phyloP scores from a whole-genome alignment of 2,888 invertebrate genomes.

The Suillia variegata region DNA sequence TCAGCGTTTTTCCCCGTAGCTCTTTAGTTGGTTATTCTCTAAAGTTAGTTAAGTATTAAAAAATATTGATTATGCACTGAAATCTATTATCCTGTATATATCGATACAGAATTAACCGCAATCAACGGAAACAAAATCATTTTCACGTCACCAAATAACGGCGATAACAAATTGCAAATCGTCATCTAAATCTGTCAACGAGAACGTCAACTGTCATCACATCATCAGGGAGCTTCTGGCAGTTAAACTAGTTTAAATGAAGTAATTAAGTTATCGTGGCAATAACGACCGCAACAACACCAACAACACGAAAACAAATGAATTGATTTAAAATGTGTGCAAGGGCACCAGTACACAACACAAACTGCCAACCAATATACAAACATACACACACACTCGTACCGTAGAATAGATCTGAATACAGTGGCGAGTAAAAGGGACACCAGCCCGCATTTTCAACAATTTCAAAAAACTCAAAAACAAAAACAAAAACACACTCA shows the following conservation, averaged over 20 bases:
- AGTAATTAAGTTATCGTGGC: constrained; percentile 45
- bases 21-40: too few relatives aligned
- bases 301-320: constrained; percentile 31
- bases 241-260: constrained; percentile 45
- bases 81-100: too few relatives aligned
- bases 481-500: background rate
- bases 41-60: too few relatives aligned
- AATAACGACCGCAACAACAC: constrained; percentile 24
- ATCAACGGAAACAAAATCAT: background rate
- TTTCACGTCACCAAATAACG: background rate
- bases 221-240: constrained; percentile 35
- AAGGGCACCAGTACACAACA: constrained; percentile 42
- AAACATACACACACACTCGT: constrained; percentile 13
- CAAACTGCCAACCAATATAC: constrained; percentile 23
- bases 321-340: constrained; percentile 42
- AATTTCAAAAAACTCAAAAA: background rate
- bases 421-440: constrained; percentile 1
- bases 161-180: constrained; percentile 28
- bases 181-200: constrained; percentile 37
- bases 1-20: too few relatives aligned
- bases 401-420: background rate
- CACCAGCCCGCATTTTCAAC: constrained; percentile 18
- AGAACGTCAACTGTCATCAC: constrained; percentile 42
- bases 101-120: too few relatives aligned
- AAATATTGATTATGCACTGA: too few relatives aligned